Base-by-base conservation (phyloP, 2,113 vertebrate species). In the Brachypteracias leptosomus region DNA sequence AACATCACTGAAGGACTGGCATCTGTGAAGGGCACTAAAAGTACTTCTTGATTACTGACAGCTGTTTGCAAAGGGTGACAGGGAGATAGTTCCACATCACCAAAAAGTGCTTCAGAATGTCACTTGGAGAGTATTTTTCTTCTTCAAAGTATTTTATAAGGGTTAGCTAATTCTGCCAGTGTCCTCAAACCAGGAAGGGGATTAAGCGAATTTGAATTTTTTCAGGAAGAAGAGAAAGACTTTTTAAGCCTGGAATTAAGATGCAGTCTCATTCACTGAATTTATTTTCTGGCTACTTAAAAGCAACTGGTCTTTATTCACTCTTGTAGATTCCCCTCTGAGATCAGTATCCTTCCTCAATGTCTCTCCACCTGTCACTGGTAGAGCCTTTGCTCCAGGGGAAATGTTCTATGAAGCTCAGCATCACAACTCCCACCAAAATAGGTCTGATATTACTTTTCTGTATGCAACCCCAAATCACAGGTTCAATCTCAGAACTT, bases 351-450 rank as follows among this genome's bases (percentile, higher is more conserved):
- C 4, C 11, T 6, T 29, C 44, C 62, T 47, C 36, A 82, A 18
- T 0, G 0, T 55, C 16, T 52, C 35, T 22, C 14, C 21, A 62
- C 9, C 2, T 40, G 1, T 20, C 0, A 0, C 21, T 61, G 44
- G 29, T 33, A 42, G 15, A 80, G 7, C n/a, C 26, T 83, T 70
- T 86, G 14, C 7, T 49, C 10, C 8, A 58, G 26, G 11, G 18
- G 4, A 20, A 80, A 35, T 1, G 1, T 2, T 46, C 38, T 8
- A 15, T 42, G 26, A 74, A 58, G 20, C 16, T 67, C 46, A 66
- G 46, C 18, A 62, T 15, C 25, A 35, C 24, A 13, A 61, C 20
- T 61, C 6, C 33, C 21, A 51, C 9, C 3, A 52, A 16, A 33
- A 11, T 15, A 8, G 8, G 9, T n/a, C n/a, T 54, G 19, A 49